These are phyloP conservation scores for Cardiocondyla obscurior DNA, from an alignment of 1,140 invertebrate genomes.

Conservation along the genomic window DNA sequence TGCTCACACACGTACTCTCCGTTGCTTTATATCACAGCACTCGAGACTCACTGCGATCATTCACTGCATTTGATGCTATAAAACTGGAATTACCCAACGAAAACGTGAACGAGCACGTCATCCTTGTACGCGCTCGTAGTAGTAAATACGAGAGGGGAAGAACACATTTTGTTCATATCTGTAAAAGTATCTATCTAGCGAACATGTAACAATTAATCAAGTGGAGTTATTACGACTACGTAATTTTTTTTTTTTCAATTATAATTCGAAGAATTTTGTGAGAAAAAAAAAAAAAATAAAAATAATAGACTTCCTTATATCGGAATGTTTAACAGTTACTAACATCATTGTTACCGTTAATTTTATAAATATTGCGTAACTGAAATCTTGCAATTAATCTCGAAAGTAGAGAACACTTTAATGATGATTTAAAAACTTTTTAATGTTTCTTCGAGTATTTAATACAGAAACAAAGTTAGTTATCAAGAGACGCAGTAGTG, in stretches of 20 bases:
- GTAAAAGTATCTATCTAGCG: background rate
- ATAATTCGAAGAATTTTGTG: background rate
- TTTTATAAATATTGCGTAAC: background rate
- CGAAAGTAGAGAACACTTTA: background rate
- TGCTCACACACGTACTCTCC: background rate
- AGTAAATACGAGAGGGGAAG: constrained; percentile 13
- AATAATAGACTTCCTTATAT: background rate
- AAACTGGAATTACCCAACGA: constrained; percentile 60
- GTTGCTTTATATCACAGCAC: background rate
- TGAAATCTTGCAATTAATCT: background rate
- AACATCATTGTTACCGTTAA: background rate
- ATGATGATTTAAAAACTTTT: constrained; percentile 7
- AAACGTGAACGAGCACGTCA: background rate
- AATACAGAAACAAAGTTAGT: background rate
- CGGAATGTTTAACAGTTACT: background rate
- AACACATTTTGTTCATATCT: background rate
- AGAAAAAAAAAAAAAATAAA: too few relatives aligned
- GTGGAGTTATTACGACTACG: background rate
- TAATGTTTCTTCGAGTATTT: constrained; percentile 14
- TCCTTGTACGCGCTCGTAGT: background rate
- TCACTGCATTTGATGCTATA: background rate
- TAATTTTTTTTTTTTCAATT: background rate
- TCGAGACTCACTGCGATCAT: background rate
- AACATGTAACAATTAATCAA: constrained; percentile 5
- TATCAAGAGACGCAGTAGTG: too few relatives aligned